phyloP scores from a whole-genome alignment of 2,888 invertebrate genomes.

The Sycophila texana region DNA sequence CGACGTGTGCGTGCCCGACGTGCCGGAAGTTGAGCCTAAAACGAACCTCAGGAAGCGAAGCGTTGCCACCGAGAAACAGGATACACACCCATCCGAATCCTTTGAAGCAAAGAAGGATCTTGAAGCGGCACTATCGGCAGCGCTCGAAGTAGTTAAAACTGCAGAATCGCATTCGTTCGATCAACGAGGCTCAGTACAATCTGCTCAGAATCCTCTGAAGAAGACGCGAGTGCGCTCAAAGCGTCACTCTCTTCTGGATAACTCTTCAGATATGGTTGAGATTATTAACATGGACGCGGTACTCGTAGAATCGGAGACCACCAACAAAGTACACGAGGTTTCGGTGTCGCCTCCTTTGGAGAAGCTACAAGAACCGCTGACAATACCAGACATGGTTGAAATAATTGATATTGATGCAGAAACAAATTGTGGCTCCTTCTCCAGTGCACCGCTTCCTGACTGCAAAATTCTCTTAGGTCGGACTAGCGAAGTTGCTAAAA shows the following conservation, averaged over 20 bases:
- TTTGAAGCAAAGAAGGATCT: not conserved
- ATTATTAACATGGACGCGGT: conserved; percentile 58
- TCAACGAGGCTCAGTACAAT: no score
- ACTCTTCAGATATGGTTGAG: conserved; percentile 52
- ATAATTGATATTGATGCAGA: conserved; percentile 70
- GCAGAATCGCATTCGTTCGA: not conserved
- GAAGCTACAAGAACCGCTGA: conserved; percentile 6
- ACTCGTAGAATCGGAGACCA: conserved; percentile 19
- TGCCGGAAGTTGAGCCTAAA: not conserved
- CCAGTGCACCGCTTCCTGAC: conserved; percentile 57
- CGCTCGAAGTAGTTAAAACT: no score
- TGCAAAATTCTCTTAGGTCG: conserved; percentile 65
- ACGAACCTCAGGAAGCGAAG: conserved; percentile 38
- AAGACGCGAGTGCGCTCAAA: conserved; percentile 59
- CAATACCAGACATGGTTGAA: conserved; percentile 62
- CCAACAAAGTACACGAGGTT: conserved; percentile 11
- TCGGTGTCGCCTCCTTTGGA: conserved; percentile 8
- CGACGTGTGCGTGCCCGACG: conserved; percentile 17
- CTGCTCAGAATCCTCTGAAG: conserved; percentile 57
- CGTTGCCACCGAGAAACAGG: conserved; percentile 6
- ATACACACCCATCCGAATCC: not conserved
- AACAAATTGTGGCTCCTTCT: conserved; percentile 44
- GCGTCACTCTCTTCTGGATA: conserved; percentile 30
- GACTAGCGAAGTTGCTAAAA: conserved; percentile 56
- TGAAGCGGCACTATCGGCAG: no score